Percentiles rank a stretch among this genome's conserved stretches.
phyloP scores from a whole-genome alignment of 2,888 invertebrate species.

The Chymomyza procnemis region DNA sequence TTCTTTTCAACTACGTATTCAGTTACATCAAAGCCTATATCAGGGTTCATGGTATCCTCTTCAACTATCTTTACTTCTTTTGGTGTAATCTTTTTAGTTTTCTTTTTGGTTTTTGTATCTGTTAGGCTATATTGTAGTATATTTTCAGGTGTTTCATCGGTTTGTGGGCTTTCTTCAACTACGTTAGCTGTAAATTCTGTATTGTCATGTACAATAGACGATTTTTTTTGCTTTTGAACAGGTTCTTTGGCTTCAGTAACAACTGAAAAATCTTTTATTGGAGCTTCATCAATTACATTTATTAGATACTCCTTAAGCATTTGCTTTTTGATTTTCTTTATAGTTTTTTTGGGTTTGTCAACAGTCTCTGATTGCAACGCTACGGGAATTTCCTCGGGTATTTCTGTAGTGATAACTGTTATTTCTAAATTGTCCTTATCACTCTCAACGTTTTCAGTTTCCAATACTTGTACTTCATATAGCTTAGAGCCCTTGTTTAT shows the following conservation, averaged over 20 bases:
- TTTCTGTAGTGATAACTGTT: conserved; percentile 61
- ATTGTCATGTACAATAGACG: neutral
- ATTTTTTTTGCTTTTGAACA: neutral
- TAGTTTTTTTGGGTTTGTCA: conserved; percentile 38
- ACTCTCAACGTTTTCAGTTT: conserved; percentile 74
- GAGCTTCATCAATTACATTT: conserved; percentile 55
- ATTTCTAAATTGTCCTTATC: conserved; percentile 77
- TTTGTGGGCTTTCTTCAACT: conserved; percentile 61
- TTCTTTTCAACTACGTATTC: conserved; percentile 73
- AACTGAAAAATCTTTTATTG: conserved; percentile 11
- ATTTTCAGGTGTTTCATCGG: neutral
- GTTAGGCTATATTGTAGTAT: neutral
- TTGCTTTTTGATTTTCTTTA: conserved; percentile 53
- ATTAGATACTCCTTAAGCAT: conserved; percentile 60
- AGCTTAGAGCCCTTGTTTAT: conserved; percentile 78
- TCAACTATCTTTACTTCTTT: conserved; percentile 44
- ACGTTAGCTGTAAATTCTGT: conserved; percentile 27
- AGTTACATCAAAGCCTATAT: conserved; percentile 50
- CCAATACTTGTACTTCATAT: conserved; percentile 79
- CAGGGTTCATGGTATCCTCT: conserved; percentile 12
- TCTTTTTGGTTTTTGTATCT: conserved; percentile 50
- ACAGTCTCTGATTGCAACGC: conserved; percentile 37
- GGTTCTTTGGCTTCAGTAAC: conserved; percentile 25
- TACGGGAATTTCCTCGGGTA: conserved; percentile 18
- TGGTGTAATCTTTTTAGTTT: conserved; percentile 75